Conservation (phyloP, 2,888 invertebrate species). For the Dichetophora obliterata region DNA sequence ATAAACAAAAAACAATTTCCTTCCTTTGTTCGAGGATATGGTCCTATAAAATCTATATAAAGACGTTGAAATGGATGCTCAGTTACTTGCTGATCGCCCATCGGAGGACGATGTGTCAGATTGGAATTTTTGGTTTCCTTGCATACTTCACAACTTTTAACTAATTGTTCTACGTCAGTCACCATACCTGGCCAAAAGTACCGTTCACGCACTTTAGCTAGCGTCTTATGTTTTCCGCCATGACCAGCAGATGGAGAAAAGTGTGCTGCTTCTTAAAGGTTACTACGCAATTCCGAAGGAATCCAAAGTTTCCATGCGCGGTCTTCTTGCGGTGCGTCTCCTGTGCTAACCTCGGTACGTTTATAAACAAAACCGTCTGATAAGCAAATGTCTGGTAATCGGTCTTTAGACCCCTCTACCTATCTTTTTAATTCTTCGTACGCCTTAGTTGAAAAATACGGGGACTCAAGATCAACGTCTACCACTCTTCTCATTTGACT, state of each 20-base stretch:
- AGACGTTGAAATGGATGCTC: constrained; percentile 34
- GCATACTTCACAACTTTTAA: background rate
- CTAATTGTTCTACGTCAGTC: background rate
- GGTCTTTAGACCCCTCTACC: background rate
- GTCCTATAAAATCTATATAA: constrained; percentile 38
- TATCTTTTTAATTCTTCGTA: too few species aligned
- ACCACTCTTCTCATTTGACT: too few species aligned
- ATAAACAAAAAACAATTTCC: constrained; percentile 34
- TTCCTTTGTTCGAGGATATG: constrained; percentile 31
- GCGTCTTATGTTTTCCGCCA: background rate
- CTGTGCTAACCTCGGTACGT: background rate
- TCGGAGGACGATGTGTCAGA: constrained; percentile 9
- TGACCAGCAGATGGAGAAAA: background rate
- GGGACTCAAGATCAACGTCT: too few species aligned
- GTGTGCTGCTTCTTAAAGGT: background rate
- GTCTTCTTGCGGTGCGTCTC: background rate
- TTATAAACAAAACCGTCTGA: background rate
- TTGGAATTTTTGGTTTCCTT: background rate
- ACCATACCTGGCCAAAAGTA: background rate
- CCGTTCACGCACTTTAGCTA: background rate
- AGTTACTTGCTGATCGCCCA: background rate
- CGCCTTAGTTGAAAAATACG: too few species aligned
- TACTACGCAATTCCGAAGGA: background rate
- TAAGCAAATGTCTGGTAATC: background rate
- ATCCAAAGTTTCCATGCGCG: background rate